A percentile compares a stretch with the other conserved stretches of the same genome.
These are phyloP conservation scores for Epizoanthus stellaris DNA, from an alignment of 92 coral and sea anemone genomes.

Conservation along the genomic window DNA sequence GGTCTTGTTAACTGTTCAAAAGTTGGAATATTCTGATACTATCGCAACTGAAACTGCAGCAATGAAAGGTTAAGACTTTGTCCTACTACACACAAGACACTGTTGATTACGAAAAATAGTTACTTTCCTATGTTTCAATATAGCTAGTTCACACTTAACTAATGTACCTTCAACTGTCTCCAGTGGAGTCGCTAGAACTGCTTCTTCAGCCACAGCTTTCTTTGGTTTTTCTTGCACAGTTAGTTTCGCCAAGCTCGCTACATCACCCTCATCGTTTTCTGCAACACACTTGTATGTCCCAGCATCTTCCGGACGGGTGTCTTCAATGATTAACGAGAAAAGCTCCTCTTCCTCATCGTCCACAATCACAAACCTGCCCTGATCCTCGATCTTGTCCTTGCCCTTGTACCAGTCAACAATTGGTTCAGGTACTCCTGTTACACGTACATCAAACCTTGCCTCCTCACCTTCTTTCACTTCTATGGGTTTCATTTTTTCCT, in stretches of 20 bases:
- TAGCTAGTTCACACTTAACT: too few relatives aligned
- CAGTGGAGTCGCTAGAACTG: conserved; percentile 45
- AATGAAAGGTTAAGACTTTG: background rate
- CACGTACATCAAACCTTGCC: conserved; percentile 84
- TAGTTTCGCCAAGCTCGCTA: conserved; percentile 57
- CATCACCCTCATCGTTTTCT: conserved; percentile 68
- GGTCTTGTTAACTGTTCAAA: background rate
- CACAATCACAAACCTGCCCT: conserved; percentile 75
- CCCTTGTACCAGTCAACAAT: conserved; percentile 92
- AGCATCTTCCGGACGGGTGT: conserved; percentile 69
- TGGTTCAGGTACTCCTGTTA: conserved; percentile 75
- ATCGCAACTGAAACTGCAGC: background rate
- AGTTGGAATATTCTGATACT: background rate
- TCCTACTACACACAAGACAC: too few relatives aligned
- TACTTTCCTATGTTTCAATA: too few relatives aligned
- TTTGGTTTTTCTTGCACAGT: conserved; percentile 58
- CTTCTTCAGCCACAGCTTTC: conserved; percentile 62
- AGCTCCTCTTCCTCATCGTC: conserved; percentile 88
- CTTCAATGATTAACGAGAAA: conserved; percentile 80
- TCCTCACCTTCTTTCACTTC: conserved; percentile 72
- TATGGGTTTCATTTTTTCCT: conserved; percentile 62
- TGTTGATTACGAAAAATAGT: too few relatives aligned
- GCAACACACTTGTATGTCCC: conserved; percentile 84
- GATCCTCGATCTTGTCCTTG: conserved; percentile 76
- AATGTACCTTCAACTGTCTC: conserved; percentile 67